phyloP scores from a whole-genome alignment of 37 sponge, comb jelly and placozoan genomes.

The Cliona cf. orientalis region DNA sequence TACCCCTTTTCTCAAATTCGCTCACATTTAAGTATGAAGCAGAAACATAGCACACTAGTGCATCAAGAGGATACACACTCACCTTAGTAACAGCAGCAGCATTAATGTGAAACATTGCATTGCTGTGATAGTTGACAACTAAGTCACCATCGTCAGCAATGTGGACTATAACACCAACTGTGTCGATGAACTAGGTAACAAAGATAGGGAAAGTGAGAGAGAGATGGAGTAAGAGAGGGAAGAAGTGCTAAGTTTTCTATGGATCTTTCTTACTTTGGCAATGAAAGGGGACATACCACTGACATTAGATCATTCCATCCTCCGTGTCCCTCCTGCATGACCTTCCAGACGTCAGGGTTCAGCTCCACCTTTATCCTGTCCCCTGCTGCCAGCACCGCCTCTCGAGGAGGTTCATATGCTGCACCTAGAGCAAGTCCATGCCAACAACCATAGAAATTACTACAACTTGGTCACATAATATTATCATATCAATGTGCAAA shows the following conservation, averaged over 20 bases:
- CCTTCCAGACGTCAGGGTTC: conserved; percentile 45
- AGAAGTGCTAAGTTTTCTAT: background rate
- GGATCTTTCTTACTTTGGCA: background rate
- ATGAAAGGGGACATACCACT: conserved; percentile 1
- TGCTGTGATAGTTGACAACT: conserved; percentile 9
- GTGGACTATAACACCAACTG: background rate
- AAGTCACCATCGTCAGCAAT: conserved; percentile 30
- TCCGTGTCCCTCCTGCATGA: conserved; percentile 73
- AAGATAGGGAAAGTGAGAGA: background rate
- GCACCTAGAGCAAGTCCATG: background rate
- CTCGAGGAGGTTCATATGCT: background rate
- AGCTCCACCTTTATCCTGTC: conserved; percentile 32
- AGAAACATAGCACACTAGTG: background rate
- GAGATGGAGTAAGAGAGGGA: background rate
- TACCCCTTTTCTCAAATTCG: no score
- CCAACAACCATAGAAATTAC: background rate
- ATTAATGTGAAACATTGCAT: conserved; percentile 17
- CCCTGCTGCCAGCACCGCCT: conserved; percentile 3
- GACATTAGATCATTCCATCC: conserved; percentile 64
- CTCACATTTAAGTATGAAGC: background rate
- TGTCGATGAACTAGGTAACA: conserved; percentile 8
- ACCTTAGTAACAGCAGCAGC: conserved; percentile 18
- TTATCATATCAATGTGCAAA: background rate
- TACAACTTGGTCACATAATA: background rate
- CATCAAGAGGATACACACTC: background rate